A percentile compares a stretch with the other conserved stretches of the same genome.
Evolutionary conservation across 1,140 invertebrate species (phyloP).

Genomic region (Delia radicum): DNA sequence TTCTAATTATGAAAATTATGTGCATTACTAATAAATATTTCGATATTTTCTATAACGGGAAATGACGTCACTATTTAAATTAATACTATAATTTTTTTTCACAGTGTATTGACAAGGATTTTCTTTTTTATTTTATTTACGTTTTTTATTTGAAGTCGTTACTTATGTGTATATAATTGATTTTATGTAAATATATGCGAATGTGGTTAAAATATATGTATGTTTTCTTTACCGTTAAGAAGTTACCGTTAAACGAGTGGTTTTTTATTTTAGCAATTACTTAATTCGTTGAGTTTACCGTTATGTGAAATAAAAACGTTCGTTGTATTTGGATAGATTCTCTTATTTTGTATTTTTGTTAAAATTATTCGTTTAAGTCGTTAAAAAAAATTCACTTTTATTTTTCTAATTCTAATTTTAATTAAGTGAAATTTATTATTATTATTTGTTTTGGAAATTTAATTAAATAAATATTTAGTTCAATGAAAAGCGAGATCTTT

Average conservation of each 20-base stretch:
- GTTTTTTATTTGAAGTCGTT: not conserved
- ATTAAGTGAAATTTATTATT: constrained; percentile 11
- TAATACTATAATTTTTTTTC: not conserved
- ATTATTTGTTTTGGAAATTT: constrained; percentile 14
- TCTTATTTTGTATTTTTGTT: not conserved
- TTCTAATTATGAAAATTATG: not conserved
- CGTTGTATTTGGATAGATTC: not conserved
- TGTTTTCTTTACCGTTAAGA: not conserved
- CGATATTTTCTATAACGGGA: not conserved
- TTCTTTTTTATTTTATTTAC: not conserved
- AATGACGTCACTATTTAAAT: constrained; percentile 8
- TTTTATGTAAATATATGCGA: not conserved
- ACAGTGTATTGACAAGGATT: not conserved
- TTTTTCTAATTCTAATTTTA: constrained; percentile 2
- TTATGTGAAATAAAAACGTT: too few relatives aligned
- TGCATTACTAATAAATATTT: constrained; percentile 12
- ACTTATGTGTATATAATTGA: not conserved
- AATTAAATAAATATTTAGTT: not conserved
- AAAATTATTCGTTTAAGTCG: not conserved
- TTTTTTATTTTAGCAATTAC: not conserved
- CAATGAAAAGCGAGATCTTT: constrained; percentile 45
- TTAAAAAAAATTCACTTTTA: not conserved
- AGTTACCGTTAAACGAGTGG: not conserved
- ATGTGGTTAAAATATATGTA: not conserved
- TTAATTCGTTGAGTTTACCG: too few relatives aligned